A percentile compares a stretch with the other conserved stretches of the same genome.
Evolutionary conservation across 2,113 vertebrate genomes (phyloP).

Genomic region (Silurus glanis): DNA sequence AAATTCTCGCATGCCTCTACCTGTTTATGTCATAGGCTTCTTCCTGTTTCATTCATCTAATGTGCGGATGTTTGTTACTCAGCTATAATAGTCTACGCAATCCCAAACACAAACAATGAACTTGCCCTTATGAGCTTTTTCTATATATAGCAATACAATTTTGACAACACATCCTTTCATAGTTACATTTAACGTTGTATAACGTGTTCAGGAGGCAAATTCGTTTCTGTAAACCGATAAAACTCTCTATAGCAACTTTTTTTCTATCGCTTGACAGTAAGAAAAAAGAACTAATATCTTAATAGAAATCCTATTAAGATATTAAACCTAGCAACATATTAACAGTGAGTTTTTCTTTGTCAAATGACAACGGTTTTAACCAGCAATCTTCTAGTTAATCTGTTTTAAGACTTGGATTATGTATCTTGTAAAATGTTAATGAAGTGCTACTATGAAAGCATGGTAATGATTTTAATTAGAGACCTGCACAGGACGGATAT

Average conservation of each 20-base stretch:
- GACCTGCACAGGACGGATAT: no score
- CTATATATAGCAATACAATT: neutral
- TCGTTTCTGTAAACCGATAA: neutral
- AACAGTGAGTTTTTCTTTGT: no score
- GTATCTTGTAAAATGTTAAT: neutral
- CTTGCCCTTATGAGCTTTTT: neutral
- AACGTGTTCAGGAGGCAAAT: neutral
- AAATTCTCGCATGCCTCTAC: neutral
- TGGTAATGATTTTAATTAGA: no score
- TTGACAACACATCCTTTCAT: neutral
- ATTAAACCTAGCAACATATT: no score
- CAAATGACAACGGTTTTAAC: neutral
- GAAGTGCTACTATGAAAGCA: neutral
- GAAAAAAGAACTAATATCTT: neutral
- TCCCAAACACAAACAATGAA: neutral
- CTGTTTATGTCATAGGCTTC: neutral
- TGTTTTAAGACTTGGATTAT: neutral
- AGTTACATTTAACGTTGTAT: neutral
- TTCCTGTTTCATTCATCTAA: neutral
- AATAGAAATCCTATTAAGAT: neutral
- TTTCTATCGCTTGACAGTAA: neutral
- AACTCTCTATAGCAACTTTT: neutral
- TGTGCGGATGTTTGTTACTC: constrained; percentile 5
- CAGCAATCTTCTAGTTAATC: neutral
- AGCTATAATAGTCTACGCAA: neutral